Evolutionary conservation across 2,113 vertebrate species (phyloP), one percentile per base, ranked within the genome.

Genomic region (Rhynchopsitta pachyrhyncha): DNA sequence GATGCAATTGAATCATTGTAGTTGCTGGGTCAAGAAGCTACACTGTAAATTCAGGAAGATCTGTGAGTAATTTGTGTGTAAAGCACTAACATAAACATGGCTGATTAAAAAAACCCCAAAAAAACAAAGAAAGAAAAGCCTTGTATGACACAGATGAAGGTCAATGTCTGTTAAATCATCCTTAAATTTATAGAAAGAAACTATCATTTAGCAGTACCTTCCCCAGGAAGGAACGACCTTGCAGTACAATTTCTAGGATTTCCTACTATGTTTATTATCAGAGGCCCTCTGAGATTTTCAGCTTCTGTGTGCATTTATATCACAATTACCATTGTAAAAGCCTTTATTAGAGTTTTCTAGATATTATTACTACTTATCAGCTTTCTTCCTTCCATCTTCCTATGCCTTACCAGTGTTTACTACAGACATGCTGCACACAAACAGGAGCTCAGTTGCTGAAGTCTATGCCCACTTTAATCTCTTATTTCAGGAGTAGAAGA

Each of bases 31-130:
- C 39, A 71, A 74, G 79, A 76, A n/a, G 5, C 24, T n/a, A 28
- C 18, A 9, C 41, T 60, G 19, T 19, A 22, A 76, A 55, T 71
- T 81, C 62, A 55, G 35, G 13, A 64, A 81, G 23, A 79, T 31
- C 20, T 42, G 6, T 0, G 2, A 66, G 25, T 55, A 53, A 73
- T 46, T 81, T 1, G 0, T 14, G 2, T 24, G 12, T 27, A 59
- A 89, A 78, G 13, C 11, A 60, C 13, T 39, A n/a, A 37, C 17
- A 22, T 44, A 74, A 90, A 27, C 8, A 33, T 9, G 4, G 4
- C 14, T 60, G 25, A 7, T 57, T 2, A 50, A 52, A 52, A 50
- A 52, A 52, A 3, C 2, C 27, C 49, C 7, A 4, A 53, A n/a
- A 20, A 9, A 44, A 12, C 1, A 57, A 64, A 31, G 2, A 22